A percentile compares a stretch with the other conserved stretches of the same genome.
Conservation (phyloP, 1,140 invertebrate species). For the Heliothis subflexa region DNA sequence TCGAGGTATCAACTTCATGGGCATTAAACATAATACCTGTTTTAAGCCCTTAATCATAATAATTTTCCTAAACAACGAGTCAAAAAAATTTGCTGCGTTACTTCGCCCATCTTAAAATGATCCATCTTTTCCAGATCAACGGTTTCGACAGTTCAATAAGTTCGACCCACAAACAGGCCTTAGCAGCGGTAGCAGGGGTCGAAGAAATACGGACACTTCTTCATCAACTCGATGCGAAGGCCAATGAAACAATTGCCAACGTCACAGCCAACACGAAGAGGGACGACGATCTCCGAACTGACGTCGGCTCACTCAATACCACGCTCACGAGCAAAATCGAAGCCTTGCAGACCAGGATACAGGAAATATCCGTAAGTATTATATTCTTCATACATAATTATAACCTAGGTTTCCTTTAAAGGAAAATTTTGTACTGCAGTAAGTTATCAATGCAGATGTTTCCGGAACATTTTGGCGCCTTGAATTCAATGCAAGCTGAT, state of each 20-base stretch:
- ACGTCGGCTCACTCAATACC: slow-evolving; percentile 62
- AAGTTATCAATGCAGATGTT: slow-evolving; percentile 7
- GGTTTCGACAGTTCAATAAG: slow-evolving; percentile 72
- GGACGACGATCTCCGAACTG: slow-evolving; percentile 64
- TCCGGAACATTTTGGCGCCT: slow-evolving; percentile 1
- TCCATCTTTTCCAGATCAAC: slow-evolving; percentile 65
- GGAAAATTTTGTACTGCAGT: neutral
- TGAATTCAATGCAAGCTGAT: slow-evolving; percentile 18
- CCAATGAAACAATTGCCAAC: slow-evolving; percentile 76
- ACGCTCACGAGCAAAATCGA: slow-evolving; percentile 68
- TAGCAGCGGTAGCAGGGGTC: slow-evolving; percentile 68
- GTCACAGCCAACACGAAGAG: slow-evolving; percentile 62
- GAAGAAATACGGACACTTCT: slow-evolving; percentile 71
- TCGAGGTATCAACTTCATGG: too few relatives aligned
- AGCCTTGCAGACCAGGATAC: slow-evolving; percentile 67
- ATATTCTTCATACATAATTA: too few relatives aligned
- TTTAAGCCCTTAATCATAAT: too few relatives aligned
- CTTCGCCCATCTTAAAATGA: too few relatives aligned
- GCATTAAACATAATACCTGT: too few relatives aligned
- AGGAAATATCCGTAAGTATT: slow-evolving; percentile 68
- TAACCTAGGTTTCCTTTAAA: neutral
- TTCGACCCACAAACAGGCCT: slow-evolving; percentile 71
- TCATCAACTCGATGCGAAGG: slow-evolving; percentile 67
- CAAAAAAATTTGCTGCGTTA: too few relatives aligned
- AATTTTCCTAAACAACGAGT: too few relatives aligned